Conservation (phyloP, 2,113 vertebrate genomes). For the Piprites chloris region DNA sequence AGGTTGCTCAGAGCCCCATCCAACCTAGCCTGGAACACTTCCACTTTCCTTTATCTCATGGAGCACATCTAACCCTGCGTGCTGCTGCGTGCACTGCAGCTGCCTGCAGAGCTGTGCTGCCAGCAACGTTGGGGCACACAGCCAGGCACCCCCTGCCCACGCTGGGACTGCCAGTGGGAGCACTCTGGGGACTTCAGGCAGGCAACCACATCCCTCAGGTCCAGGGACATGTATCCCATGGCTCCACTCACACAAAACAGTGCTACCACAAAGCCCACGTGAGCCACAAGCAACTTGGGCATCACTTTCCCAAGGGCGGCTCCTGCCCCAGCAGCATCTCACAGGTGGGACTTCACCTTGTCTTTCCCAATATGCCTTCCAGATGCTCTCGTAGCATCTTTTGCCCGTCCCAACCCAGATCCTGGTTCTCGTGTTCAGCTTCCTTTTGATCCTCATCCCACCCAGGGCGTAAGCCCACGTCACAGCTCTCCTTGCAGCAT, state of each 20-base stretch:
- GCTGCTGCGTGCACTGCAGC: background rate
- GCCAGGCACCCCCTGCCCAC: background rate
- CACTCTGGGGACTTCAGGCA: background rate
- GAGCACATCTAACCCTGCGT: background rate
- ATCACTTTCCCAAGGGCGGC: background rate
- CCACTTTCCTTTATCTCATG: background rate
- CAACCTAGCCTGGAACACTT: background rate
- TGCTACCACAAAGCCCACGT: background rate
- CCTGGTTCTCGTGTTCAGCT: background rate
- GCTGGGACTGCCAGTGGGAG: no score
- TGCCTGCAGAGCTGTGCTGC: background rate
- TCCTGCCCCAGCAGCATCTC: background rate
- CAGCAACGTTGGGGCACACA: rapidly evolving
- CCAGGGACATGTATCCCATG: background rate
- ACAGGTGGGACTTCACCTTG: background rate
- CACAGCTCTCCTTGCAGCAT: background rate
- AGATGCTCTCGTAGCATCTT: background rate
- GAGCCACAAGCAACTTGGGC: background rate
- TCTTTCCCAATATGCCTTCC: background rate
- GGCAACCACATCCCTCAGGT: background rate
- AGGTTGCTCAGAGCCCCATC: background rate
- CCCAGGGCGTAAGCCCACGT: background rate
- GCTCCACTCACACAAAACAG: background rate
- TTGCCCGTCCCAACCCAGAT: background rate
- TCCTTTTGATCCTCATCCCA: background rate